Conservation (phyloP, 2,888 invertebrate species). For the Campoplex capitator region DNA sequence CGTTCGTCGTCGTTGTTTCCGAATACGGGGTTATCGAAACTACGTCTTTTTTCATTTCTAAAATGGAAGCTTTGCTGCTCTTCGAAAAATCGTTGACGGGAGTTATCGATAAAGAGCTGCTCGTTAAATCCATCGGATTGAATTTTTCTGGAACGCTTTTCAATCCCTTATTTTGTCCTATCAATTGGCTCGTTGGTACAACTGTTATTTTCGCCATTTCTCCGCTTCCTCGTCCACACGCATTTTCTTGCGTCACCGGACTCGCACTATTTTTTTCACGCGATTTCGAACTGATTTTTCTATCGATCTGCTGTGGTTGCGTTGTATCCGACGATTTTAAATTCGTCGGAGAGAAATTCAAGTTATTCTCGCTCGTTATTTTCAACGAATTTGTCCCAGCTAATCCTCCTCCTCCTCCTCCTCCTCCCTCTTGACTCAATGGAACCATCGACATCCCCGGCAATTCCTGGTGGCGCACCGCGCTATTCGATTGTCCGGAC, state of each 20-base stretch:
- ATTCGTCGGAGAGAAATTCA: background rate
- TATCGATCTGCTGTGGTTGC: conserved; percentile 13
- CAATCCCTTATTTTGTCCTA: conserved; percentile 76
- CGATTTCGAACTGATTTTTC: conserved; percentile 16
- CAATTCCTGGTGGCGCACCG: conserved; percentile 67
- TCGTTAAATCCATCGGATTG: conserved; percentile 80
- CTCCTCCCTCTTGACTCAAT: conserved; percentile 64
- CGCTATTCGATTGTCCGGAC: conserved; percentile 60
- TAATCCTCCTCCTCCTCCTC: conserved; percentile 66
- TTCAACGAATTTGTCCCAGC: conserved; percentile 69
- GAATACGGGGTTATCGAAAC: conserved; percentile 81
- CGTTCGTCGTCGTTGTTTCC: conserved; percentile 67
- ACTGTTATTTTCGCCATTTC: conserved; percentile 78
- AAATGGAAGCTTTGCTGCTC: conserved; percentile 67
- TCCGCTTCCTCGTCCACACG: background rate
- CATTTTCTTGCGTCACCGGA: conserved; percentile 67
- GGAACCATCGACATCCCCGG: conserved; percentile 60
- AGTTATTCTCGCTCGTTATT: conserved; percentile 70
- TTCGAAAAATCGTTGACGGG: conserved; percentile 81
- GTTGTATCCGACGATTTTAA: background rate
- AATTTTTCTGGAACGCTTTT: conserved; percentile 78
- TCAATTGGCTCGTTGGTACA: conserved; percentile 79
- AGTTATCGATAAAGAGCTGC: conserved; percentile 81
- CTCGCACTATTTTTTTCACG: conserved; percentile 74
- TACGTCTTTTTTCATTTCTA: conserved; percentile 79